Evolutionary conservation across 2,888 invertebrate species (phyloP), one percentile per base, ranked within the genome.

Genomic region (Bellardia pandia): DNA sequence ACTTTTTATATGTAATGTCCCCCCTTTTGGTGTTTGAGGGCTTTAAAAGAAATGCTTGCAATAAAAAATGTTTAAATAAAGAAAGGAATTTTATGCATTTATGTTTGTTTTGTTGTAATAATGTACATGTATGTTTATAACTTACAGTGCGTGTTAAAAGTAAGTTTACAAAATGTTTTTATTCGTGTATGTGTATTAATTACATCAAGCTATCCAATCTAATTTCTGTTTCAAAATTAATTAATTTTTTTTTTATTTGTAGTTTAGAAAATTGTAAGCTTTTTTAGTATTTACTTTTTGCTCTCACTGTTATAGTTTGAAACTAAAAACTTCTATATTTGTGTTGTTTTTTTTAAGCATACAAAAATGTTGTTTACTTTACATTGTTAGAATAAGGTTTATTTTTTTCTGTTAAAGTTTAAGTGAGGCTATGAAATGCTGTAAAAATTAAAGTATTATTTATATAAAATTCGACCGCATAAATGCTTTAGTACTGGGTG

Each of bases 41-140:
- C 45, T 56, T 56, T 23, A 45, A 51, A 37, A 72, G 42, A 56
- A 80, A 71, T n/a, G 16, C 30, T 64, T 42, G 51, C 23, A 23
- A 23, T 51, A 62, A 51, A 71, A n/a, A 33, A 40, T 53, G 9
- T 56, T 6, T 40, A 48, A 11, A 66, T 62, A 76, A 56, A 75
- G 16, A 13, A 56, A 23, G 23, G 30, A 62, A 42, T 75, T 68
- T 82, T 68, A 75, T 66, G 68, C 68, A 82, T 75, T 68, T 75
- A 75, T 68, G 68, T 58, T 75, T 68, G 23, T n/a, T 8, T 16
- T 37, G 2, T 23, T 40, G 37, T 37, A 62, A 60, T 60, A 60
- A 60, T 13, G n/a, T 13, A n/a, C 2, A n/a, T n/a, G 51, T 6
- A n/a, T 2, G 5, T n/a, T 51, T 13, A 51, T 6, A 3, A 45